phyloP scores from a whole-genome alignment of 2,113 vertebrate species.

The Zosterops japonicus region DNA sequence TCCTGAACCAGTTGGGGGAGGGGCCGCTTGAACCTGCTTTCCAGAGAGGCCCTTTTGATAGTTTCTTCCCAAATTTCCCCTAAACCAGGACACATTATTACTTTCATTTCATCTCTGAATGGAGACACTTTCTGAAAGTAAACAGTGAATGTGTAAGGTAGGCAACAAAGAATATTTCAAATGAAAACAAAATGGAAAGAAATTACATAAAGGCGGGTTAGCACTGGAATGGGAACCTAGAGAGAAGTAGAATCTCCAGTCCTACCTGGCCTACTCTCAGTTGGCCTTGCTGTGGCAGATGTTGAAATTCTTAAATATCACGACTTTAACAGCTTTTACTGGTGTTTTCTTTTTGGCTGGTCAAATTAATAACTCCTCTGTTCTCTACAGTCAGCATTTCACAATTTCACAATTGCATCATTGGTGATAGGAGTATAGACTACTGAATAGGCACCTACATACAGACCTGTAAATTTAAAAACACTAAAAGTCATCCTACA shows the following conservation, averaged over 20 bases:
- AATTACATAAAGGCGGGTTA: background rate
- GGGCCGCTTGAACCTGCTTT: background rate
- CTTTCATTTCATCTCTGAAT: background rate
- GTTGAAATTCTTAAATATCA: background rate
- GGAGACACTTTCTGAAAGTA: background rate
- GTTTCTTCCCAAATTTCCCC: background rate
- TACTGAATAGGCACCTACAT: background rate
- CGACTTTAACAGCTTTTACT: background rate
- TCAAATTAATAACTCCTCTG: background rate
- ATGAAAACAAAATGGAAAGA: background rate
- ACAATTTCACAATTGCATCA: background rate
- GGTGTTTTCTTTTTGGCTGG: background rate
- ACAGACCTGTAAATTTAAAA: background rate
- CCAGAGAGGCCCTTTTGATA: background rate
- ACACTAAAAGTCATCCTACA: background rate
- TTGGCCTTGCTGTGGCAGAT: background rate
- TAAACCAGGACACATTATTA: background rate
- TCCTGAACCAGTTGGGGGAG: accelerated
- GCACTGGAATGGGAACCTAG: background rate
- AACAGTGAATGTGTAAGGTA: background rate
- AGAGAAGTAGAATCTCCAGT: background rate
- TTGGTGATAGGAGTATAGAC: background rate
- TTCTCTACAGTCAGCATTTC: background rate
- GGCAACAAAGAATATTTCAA: background rate
- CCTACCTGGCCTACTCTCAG: background rate